Conservation (phyloP, 2,888 invertebrate genomes). For the Mimachlamys varia region DNA sequence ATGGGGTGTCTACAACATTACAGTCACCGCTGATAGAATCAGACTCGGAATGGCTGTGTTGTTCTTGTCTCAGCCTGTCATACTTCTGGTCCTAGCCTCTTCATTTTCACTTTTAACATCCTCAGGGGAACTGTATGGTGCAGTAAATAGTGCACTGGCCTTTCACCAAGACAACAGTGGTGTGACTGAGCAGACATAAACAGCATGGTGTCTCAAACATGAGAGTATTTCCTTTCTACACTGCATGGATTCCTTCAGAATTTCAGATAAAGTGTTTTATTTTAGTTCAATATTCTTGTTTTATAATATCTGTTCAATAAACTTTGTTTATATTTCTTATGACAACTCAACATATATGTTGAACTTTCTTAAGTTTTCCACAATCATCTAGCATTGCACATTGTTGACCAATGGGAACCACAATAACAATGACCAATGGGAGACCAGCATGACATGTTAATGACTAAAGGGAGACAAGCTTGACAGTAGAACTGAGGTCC, state of each 20-base stretch:
- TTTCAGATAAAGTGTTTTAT: too few relatives aligned
- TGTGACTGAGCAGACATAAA: too few relatives aligned
- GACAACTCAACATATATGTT: too few relatives aligned
- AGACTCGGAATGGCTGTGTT: neutral
- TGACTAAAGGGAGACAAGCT: neutral
- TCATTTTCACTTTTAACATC: neutral
- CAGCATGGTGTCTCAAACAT: too few relatives aligned
- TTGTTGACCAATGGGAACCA: neutral
- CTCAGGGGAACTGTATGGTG: too few relatives aligned
- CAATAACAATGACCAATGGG: neutral
- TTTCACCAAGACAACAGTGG: too few relatives aligned
- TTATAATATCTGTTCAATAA: too few relatives aligned
- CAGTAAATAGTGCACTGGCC: too few relatives aligned
- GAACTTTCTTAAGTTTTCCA: neutral
- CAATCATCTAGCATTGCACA: neutral
- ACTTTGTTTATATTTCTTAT: too few relatives aligned
- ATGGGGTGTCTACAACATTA: neutral
- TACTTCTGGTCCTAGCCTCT: neutral
- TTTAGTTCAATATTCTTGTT: too few relatives aligned
- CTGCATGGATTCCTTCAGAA: too few relatives aligned
- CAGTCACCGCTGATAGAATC: neutral
- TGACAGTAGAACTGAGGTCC: neutral
- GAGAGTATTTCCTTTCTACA: too few relatives aligned
- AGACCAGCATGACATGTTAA: neutral
- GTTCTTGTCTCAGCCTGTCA: neutral